Evolutionary conservation across 2,888 invertebrate species (phyloP).

Genomic region (Colostygia pectinataria): DNA sequence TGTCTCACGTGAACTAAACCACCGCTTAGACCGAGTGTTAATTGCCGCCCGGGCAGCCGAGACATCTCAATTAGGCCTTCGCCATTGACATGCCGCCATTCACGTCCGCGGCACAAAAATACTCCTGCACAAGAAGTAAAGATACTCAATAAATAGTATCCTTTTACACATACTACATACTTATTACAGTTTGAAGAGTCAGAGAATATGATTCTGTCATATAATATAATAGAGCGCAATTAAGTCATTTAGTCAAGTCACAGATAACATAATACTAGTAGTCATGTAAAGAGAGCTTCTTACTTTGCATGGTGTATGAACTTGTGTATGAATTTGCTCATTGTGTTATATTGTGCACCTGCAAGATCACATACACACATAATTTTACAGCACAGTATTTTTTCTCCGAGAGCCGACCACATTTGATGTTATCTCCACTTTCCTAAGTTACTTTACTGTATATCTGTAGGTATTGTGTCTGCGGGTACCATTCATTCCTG

Average conservation of each 20-base stretch:
- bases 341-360: too few relatives aligned
- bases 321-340: too few relatives aligned
- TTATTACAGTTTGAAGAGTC: too few relatives aligned
- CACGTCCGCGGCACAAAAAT: slow-evolving; percentile 39
- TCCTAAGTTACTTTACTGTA: slow-evolving; percentile 4
- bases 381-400: background rate
- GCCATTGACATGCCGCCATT: slow-evolving; percentile 62
- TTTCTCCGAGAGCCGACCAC: background rate
- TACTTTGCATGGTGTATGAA: too few relatives aligned
- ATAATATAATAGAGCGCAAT: too few relatives aligned
- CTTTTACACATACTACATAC: background rate
- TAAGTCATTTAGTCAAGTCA: too few relatives aligned
- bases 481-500: slow-evolving; percentile 58
- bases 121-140: slow-evolving; percentile 6
- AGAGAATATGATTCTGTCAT: too few relatives aligned
- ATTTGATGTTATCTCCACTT: background rate
- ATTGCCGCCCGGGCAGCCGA: slow-evolving; percentile 56
- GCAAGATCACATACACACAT: too few relatives aligned
- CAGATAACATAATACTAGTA: too few relatives aligned
- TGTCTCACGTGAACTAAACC: slow-evolving; percentile 37
- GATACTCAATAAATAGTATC: background rate
- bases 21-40: slow-evolving; percentile 52
- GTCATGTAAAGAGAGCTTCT: too few relatives aligned
- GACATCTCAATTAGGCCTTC: slow-evolving; percentile 53
- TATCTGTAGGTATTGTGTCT: slow-evolving; percentile 23